Evolutionary conservation across 2,888 invertebrate species (phyloP), one percentile per base, ranked within the genome.

Genomic region (Gastracanthus pulcherrimus): DNA sequence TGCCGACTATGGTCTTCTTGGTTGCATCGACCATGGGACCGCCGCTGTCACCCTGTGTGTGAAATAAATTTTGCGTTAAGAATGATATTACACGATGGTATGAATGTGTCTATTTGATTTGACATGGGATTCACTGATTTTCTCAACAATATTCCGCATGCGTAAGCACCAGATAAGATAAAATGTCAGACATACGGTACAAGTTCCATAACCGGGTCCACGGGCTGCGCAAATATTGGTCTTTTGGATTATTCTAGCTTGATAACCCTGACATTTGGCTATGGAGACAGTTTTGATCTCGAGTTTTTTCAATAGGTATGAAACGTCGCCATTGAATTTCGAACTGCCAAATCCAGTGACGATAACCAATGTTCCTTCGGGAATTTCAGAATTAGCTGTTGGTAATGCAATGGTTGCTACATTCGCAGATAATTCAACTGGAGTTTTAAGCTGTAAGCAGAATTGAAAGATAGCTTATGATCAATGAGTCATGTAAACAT

Each of bases 11-110:
- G 1, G 2, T 34, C 6, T 26, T 55, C 11, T 55, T 55, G 0
- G 29, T 48, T 3, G 19, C 38, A 16, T 60, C 11, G 0, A 74
- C 36, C 36, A 80, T 13, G n/a, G 79, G 79, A 26, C 79, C 67
- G n/a, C 79, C 79, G 36, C 79, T 80, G 45, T 80, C 79, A 36
- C 74, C 79, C 79, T 55, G 9, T 55, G 23, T 2, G 26, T 55
- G 9, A 55, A 19, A 19, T 48, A 1, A 3, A 55, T 23, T 55
- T 55, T 19, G 4, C 26, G 2, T 26, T 3, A 26, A n/a, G n/a
- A 16, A 55, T 0, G 26, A 9, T 48, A 19, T 7, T 19, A 6
- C 6, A 3, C 19, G 19, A 48, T 48, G 48, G 3, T n/a, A 48
- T 19, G 4, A 48, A 48, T 19, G 4, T 19, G 2, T 0, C 19